Conservation (phyloP, 2,113 vertebrate species). For the Fulica atra region DNA sequence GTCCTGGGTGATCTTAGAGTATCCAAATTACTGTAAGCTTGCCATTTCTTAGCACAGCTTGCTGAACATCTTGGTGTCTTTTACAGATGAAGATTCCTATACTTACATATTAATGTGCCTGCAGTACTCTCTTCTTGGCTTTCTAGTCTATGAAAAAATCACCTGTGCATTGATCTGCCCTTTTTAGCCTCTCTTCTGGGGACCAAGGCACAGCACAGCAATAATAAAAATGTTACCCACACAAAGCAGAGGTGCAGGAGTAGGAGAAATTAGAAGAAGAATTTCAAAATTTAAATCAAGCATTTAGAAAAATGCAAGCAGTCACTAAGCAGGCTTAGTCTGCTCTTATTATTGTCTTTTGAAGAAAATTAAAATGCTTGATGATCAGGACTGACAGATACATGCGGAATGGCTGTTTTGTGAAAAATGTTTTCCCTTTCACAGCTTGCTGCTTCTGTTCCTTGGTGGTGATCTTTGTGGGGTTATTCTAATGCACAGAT, state of each 20-base stretch:
- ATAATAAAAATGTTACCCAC: neutral
- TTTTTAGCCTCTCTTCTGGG: neutral
- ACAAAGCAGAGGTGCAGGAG: neutral
- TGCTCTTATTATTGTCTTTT: neutral
- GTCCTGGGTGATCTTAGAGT: neutral
- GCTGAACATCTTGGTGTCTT: neutral
- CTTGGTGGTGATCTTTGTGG: neutral
- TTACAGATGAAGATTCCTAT: neutral
- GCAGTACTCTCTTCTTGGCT: neutral
- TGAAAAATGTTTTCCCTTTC: neutral
- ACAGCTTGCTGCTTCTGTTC: neutral
- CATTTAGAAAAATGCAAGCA: neutral
- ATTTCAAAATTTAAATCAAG: neutral
- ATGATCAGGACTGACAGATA: neutral
- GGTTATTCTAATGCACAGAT: neutral
- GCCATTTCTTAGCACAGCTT: neutral
- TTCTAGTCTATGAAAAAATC: neutral
- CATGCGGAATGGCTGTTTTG: neutral
- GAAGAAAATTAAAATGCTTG: neutral
- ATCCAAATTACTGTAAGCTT: neutral
- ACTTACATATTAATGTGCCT: neutral
- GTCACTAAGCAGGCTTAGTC: neutral
- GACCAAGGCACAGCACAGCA: neutral
- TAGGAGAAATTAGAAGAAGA: neutral
- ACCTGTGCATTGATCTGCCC: neutral